These are phyloP conservation scores for Florisuga fusca DNA, from an alignment of 2,797 vertebrate species.

Conservation along the genomic window DNA sequence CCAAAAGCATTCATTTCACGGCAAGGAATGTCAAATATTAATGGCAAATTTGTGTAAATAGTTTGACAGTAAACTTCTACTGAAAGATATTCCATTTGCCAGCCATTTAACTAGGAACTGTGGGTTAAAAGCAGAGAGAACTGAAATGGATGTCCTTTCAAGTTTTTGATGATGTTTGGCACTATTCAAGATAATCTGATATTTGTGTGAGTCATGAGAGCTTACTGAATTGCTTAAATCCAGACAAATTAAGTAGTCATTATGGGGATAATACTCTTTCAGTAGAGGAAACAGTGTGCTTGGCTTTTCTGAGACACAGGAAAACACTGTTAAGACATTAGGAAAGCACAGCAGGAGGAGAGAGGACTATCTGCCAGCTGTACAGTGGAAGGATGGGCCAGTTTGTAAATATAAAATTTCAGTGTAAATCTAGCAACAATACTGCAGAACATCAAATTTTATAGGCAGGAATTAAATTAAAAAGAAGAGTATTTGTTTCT, in stretches of 20 bases:
- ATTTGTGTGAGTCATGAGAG: constrained; percentile 20
- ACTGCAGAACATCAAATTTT: neutral
- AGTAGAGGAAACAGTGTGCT: neutral
- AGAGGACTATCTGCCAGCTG: neutral
- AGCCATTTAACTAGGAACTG: neutral
- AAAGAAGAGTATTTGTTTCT: neutral
- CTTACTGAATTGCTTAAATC: constrained; percentile 23
- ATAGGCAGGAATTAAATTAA: neutral
- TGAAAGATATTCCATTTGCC: neutral
- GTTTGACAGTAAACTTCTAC: neutral
- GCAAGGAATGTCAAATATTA: neutral
- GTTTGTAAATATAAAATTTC: neutral
- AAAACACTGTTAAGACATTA: neutral
- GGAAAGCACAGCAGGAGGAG: neutral
- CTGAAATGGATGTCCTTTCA: neutral
- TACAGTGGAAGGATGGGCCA: neutral
- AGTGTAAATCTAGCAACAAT: neutral
- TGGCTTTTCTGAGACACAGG: neutral
- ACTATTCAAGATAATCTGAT: neutral
- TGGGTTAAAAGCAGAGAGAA: neutral
- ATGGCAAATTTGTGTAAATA: neutral
- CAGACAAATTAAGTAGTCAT: constrained; percentile 26
- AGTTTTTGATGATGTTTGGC: neutral
- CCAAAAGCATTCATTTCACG: neutral
- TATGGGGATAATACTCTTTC: neutral